These are phyloP conservation scores for Melinopterus prodromus DNA, from an alignment of 2,888 invertebrate genomes.

Conservation along the genomic window DNA sequence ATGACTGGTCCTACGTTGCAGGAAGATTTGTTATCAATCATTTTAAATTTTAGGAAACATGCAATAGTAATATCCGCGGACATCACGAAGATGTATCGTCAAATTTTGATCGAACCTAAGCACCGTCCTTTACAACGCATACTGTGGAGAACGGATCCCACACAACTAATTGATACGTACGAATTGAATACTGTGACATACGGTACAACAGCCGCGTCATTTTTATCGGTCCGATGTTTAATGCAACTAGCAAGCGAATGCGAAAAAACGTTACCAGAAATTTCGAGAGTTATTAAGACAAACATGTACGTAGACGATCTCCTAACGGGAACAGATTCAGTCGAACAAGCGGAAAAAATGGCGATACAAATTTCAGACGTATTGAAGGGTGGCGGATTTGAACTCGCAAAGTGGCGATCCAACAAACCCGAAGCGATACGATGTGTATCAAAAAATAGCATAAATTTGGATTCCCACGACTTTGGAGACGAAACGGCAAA, in stretches of 20 bases:
- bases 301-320: conserved; percentile 43
- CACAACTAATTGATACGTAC: conserved; percentile 35
- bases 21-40: conserved; percentile 45
- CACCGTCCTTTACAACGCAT: conserved; percentile 43
- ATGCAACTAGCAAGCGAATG: conserved; percentile 39
- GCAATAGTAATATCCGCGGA: conserved; percentile 46
- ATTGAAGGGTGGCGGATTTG: conserved; percentile 35
- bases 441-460: not conserved
- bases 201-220: conserved; percentile 42
- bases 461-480: not conserved
- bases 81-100: conserved; percentile 49
- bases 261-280: conserved; percentile 37
- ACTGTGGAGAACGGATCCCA: conserved; percentile 41
- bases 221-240: conserved; percentile 40
- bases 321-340: conserved; percentile 31
- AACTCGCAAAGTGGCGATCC: conserved; percentile 39
- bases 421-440: conserved; percentile 26
- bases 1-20: conserved; percentile 48
- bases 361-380: conserved; percentile 8
- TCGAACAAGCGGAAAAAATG: conserved; percentile 11
- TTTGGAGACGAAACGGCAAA: not conserved
- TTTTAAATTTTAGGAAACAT: conserved; percentile 47
- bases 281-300: conserved; percentile 28
- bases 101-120: conserved; percentile 43
- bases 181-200: conserved; percentile 27